These are phyloP conservation scores for Centropus unirufus DNA, from an alignment of 2,113 vertebrate genomes.

Conservation along the genomic window DNA sequence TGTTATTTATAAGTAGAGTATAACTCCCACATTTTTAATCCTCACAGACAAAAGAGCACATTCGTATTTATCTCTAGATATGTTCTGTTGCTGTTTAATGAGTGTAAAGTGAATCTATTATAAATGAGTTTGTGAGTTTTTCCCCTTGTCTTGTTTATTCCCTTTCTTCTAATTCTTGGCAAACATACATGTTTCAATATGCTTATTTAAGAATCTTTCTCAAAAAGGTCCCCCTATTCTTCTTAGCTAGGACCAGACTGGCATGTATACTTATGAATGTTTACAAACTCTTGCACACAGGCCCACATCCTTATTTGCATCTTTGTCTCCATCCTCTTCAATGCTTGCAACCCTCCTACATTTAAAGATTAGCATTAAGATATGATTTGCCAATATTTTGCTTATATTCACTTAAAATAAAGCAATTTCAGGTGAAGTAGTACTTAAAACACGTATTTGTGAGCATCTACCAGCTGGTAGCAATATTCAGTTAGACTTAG, in stretches of 20 bases:
- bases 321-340: neutral
- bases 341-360: neutral
- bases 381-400: neutral
- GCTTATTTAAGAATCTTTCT: conserved; percentile 20
- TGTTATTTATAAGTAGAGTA: neutral
- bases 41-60: neutral
- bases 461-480: neutral
- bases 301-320: neutral
- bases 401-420: neutral
- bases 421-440: neutral
- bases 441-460: neutral
- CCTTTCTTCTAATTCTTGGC: conserved; percentile 32
- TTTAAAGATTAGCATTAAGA: neutral
- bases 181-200: neutral
- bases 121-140: neutral
- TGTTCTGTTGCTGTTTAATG: neutral
- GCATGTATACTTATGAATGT: neutral
- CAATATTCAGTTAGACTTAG: neutral
- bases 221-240: conserved; percentile 43
- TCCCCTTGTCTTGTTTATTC: neutral
- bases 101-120: neutral
- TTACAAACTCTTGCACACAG: neutral
- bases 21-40: neutral
- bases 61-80: neutral
- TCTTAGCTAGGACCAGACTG: conserved; percentile 31